These are phyloP conservation scores for Pseudochaenichthys georgianus DNA, from an alignment of 2,797 vertebrate genomes.

Conservation along the genomic window DNA sequence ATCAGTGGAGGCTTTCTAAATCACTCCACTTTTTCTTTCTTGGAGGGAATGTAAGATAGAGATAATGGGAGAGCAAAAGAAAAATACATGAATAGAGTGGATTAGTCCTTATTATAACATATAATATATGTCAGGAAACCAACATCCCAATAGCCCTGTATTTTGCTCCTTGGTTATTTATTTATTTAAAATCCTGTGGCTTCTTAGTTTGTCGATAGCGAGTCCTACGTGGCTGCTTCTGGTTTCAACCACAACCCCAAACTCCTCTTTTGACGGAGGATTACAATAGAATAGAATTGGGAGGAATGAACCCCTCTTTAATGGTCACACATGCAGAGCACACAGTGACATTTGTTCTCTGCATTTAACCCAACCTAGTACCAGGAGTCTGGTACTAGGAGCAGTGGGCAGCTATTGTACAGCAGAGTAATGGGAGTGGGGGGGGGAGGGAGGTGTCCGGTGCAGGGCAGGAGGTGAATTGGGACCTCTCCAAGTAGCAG, in stretches of 20 bases:
- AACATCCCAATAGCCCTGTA: conserved; percentile 32
- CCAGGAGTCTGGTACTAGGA: no score
- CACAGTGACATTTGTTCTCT: no score
- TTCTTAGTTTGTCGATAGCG: conserved; percentile 38
- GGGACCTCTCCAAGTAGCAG: no score
- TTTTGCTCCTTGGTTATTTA: conserved; percentile 36
- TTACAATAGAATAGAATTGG: conserved; percentile 17
- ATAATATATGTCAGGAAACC: conserved; percentile 31
- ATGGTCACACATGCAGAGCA: no score
- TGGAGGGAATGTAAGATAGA: conserved; percentile 21
- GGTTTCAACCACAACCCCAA: conserved; percentile 39
- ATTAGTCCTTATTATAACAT: conserved; percentile 28
- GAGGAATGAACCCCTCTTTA: no score
- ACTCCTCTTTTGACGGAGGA: conserved; percentile 42
- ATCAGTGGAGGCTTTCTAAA: conserved; percentile 47
- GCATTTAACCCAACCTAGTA: no score
- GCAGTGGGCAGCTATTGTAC: no score
- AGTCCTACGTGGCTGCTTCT: conserved; percentile 21
- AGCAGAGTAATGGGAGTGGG: no score
- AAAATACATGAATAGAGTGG: conserved; percentile 11
- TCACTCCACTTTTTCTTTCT: conserved; percentile 10
- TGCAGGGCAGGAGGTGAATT: no score
- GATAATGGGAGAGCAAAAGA: conserved; percentile 34
- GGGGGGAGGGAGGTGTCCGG: no score
- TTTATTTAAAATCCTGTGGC: conserved; percentile 40